Base-by-base conservation (phyloP, 1,140 invertebrate species). In the Scaptodrosophila lebanonensis region DNA sequence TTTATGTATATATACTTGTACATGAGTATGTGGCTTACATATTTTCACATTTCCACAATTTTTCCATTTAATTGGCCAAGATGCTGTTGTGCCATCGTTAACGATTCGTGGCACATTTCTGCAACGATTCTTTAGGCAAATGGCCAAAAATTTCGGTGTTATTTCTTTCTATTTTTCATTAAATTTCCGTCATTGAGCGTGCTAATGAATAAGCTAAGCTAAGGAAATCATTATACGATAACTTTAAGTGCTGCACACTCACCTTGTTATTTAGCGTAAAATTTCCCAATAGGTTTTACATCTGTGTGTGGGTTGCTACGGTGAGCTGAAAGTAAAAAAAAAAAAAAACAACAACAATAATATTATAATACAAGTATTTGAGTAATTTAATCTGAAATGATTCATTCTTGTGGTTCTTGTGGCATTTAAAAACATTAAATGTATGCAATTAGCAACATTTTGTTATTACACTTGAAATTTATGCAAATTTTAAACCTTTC, bases 401-500 rank as follows among this genome's bases (percentile, higher is more conserved):
- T 47, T 66, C 62, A 65, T 49, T 36, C 2, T 49, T n/a, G 48
- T 30, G 40, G 49, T 39, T 40, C 51, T 40, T 61, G 58, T 56
- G 51, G 36, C 58, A 56, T 56, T 44, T 61, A 51, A 52, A 64
- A 64, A 18, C 48, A 64, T 59, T 52, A 59, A 64, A 64, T 64
- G 56, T 59, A 64, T 60, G 48, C 49, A 64, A 64, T 64, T 64
- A 64, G 61, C 61, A 64, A 50, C 42, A 64, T 42, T 59, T 64
- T 47, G 38, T 66, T 64, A 60, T 65, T 64, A 18, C 36, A 44
- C 56, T 39, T 11, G 53, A 59, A 75, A 82, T 82, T 82, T 82
- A 82, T 82, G 75, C 75, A 75, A 70, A 82, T 75, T 66, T 82
- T 82, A 60, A 82, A 82, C 75, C 82, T 75, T 82, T 82, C 75